These are phyloP conservation scores for Agrilus mali DNA, from an alignment of 2,888 invertebrate species.

Conservation along the genomic window DNA sequence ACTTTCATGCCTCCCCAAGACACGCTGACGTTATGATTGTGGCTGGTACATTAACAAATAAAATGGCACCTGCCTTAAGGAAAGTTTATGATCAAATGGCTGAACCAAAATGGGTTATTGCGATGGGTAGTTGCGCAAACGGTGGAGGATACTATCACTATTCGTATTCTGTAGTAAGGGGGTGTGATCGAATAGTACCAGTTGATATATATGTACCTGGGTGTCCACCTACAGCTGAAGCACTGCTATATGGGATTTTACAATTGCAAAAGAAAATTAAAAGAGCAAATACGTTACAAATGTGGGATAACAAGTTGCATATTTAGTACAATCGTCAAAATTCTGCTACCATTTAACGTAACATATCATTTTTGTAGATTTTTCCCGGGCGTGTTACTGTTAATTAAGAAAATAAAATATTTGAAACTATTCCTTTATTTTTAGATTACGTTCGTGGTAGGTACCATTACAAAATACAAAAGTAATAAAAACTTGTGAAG, in stretches of 20 bases:
- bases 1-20: conserved; percentile 92
- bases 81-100: conserved; percentile 98
- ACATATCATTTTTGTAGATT: no score
- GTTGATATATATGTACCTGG: conserved; percentile 99
- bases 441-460: no score
- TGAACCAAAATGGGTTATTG: conserved; percentile 96
- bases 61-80: conserved; percentile 97
- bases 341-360: no score
- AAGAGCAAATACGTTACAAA: conserved; percentile 72
- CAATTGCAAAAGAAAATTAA: conserved; percentile 98
- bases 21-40: conserved; percentile 98
- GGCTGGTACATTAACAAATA: conserved; percentile 96
- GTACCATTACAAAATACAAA: no score
- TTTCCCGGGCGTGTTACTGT: no score
- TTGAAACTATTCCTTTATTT: no score
- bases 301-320: no score
- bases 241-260: conserved; percentile 86
- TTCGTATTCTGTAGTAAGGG: conserved; percentile 96
- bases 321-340: no score
- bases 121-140: conserved; percentile 99
- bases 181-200: conserved; percentile 95
- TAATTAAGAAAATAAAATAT: no score
- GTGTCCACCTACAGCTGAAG: conserved; percentile 98
- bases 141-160: conserved; percentile 99
- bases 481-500: no score